phyloP scores from a whole-genome alignment of 2,797 vertebrate genomes.

The Chaetodon trifasciatus region DNA sequence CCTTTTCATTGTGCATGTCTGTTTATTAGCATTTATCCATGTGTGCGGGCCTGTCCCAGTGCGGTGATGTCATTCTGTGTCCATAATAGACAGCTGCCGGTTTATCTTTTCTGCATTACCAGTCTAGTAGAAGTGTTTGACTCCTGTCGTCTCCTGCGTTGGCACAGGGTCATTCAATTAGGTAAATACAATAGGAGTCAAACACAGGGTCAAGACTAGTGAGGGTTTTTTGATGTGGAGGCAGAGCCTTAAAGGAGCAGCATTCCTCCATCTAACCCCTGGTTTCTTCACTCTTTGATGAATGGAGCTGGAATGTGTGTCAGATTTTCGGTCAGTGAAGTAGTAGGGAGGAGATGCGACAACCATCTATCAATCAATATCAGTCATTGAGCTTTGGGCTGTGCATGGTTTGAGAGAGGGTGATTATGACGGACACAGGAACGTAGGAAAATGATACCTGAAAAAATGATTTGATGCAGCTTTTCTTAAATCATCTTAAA shows the following conservation, averaged over 20 bases:
- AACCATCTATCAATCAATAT: conserved; percentile 29
- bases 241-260: conserved; percentile 34
- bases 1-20: conserved; percentile 73
- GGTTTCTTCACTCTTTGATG: conserved; percentile 52
- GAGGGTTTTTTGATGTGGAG: conserved; percentile 53
- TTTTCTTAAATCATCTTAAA: not conserved
- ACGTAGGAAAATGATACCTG: not conserved
- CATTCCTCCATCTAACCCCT: conserved; percentile 71
- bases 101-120: conserved; percentile 55
- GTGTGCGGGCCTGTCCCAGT: conserved; percentile 67
- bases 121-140: conserved; percentile 56
- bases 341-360: conserved; percentile 2
- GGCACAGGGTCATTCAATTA: conserved; percentile 69
- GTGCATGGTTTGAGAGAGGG: not conserved
- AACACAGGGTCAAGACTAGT: conserved; percentile 61
- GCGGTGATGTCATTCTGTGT: conserved; percentile 68
- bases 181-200: conserved; percentile 69
- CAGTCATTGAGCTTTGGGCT: not conserved
- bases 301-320: conserved; percentile 34
- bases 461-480: not conserved
- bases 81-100: conserved; percentile 68
- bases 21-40: conserved; percentile 73
- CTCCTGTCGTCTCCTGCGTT: conserved; percentile 55
- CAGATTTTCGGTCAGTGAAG: conserved; percentile 30
- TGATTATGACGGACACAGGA: not conserved